Percentiles rank a stretch among this genome's conserved stretches.
These are phyloP conservation scores for Leptoteleia sp. DNA, from an alignment of 1,140 invertebrate species.

Conservation along the genomic window DNA sequence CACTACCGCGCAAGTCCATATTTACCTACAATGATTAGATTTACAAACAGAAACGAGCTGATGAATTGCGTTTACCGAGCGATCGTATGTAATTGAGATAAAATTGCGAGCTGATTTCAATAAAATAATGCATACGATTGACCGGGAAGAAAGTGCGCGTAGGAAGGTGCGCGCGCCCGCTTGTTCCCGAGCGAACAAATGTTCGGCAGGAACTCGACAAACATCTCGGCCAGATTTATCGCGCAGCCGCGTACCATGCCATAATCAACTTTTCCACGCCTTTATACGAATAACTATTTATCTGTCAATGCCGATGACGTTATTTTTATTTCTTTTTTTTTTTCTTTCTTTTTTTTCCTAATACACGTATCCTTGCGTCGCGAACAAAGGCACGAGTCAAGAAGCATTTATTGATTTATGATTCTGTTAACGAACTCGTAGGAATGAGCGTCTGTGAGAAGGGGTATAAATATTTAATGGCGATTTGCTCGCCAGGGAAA, in stretches of 20 bases:
- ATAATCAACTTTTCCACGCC: conserved; percentile 53
- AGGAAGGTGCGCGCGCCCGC: too few species aligned
- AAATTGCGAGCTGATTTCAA: conserved; percentile 44
- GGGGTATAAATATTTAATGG: conserved; percentile 55
- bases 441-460: conserved; percentile 42
- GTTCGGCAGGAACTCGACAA: conserved; percentile 18
- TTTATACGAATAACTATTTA: conserved; percentile 56
- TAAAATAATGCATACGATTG: too few species aligned
- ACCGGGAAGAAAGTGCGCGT: too few species aligned
- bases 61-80: conserved; percentile 44
- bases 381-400: conserved; percentile 60
- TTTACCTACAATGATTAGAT: conserved; percentile 1
- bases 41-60: conserved; percentile 25
- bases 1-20: background rate
- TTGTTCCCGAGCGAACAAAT: conserved; percentile 11
- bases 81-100: conserved; percentile 43
- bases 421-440: conserved; percentile 55
- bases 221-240: conserved; percentile 31
- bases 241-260: background rate
- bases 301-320: conserved; percentile 42
- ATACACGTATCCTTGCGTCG: conserved; percentile 24
- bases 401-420: conserved; percentile 60
- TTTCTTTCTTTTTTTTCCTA: too few species aligned
- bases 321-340: too few species aligned
- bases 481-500: conserved; percentile 55